A percentile compares a stretch with the other conserved stretches of the same genome.
These are phyloP conservation scores for Bombycilla garrulus DNA, from an alignment of 2,113 vertebrate species.

Conservation along the genomic window DNA sequence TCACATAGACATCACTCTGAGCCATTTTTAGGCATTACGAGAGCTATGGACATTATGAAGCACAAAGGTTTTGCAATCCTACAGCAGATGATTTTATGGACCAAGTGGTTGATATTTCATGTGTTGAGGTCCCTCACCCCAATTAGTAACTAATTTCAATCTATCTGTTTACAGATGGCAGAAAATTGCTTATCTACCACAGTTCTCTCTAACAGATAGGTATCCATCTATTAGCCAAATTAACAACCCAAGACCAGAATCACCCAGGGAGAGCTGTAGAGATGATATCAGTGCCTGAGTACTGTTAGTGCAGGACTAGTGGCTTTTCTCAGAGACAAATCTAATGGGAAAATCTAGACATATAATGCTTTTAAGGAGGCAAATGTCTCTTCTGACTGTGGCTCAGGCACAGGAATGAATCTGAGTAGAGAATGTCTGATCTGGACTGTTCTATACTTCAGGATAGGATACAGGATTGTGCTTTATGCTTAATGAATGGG, in stretches of 20 bases:
- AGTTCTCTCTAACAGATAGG: background rate
- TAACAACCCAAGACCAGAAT: background rate
- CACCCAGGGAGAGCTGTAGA: rapidly evolving
- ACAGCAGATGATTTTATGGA: background rate
- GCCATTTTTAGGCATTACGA: background rate
- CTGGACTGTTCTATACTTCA: background rate
- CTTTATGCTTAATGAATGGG: background rate
- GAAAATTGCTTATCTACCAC: background rate
- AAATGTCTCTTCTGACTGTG: background rate
- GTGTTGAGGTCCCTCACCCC: background rate
- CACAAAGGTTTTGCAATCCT: background rate
- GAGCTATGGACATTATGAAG: background rate
- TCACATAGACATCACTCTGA: background rate
- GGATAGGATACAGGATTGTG: background rate
- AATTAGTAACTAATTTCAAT: background rate
- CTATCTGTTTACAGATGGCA: background rate
- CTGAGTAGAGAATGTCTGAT: background rate
- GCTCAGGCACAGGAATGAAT: background rate
- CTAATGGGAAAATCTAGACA: background rate
- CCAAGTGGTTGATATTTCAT: background rate
- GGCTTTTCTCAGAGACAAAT: background rate
- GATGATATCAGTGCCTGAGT: background rate
- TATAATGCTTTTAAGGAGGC: background rate
- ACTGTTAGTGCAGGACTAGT: background rate
- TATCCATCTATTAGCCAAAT: background rate